These are phyloP conservation scores for Thymelicus acteon DNA, from an alignment of 2,888 invertebrate genomes.

Conservation along the genomic window DNA sequence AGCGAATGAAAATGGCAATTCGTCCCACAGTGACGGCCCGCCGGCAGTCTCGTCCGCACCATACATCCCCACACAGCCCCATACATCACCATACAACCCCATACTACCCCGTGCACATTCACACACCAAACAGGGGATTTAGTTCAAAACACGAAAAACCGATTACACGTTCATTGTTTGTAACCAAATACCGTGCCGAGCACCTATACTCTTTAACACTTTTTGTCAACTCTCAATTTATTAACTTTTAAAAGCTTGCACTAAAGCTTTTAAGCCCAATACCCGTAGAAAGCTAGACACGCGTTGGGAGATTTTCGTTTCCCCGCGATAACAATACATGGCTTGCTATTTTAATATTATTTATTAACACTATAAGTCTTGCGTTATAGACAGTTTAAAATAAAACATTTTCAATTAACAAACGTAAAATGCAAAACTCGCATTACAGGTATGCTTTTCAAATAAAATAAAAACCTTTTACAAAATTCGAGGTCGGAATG, in stretches of 20 bases:
- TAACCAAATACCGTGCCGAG: slow-evolving; percentile 63
- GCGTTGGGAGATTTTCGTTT: slow-evolving; percentile 44
- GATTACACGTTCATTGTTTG: slow-evolving; percentile 72
- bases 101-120: slow-evolving; percentile 45
- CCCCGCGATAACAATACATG: slow-evolving; percentile 41
- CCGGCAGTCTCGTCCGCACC: slow-evolving; percentile 58
- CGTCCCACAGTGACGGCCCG: slow-evolving; percentile 70
- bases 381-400: background rate
- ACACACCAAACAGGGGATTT: slow-evolving; percentile 64
- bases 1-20: slow-evolving; percentile 77
- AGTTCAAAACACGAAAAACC: slow-evolving; percentile 76
- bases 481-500: slow-evolving; percentile 24
- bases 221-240: slow-evolving; percentile 68
- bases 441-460: slow-evolving; percentile 14
- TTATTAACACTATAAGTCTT: background rate
- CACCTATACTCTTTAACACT: slow-evolving; percentile 62
- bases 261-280: slow-evolving; percentile 58
- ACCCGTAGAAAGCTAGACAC: slow-evolving; percentile 42
- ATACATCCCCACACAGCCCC: slow-evolving; percentile 25
- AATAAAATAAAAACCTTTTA: slow-evolving; percentile 22
- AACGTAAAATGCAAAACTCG: slow-evolving; percentile 13
- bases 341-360: slow-evolving; percentile 1
- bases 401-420: slow-evolving; percentile 2
- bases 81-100: slow-evolving; percentile 38
- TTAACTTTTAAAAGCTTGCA: slow-evolving; percentile 70